Base-by-base conservation (phyloP, 2,888 invertebrate genomes). In the Phorcus lineatus region DNA sequence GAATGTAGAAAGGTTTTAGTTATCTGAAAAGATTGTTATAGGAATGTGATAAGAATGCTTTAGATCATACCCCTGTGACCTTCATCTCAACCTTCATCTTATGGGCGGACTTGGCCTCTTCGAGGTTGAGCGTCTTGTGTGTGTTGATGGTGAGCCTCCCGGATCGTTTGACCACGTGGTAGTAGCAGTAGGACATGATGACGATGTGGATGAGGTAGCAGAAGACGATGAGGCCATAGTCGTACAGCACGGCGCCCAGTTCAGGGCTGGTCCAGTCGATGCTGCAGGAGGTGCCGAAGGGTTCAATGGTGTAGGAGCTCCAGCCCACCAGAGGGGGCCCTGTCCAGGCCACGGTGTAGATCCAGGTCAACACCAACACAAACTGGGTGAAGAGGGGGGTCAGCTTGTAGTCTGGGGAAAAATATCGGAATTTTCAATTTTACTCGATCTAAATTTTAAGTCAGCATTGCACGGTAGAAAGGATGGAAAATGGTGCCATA, bases 201-300 rank as follows among this genome's bases (percentile, higher is more conserved):
- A 54, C 75, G 11, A 86, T 70, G 57, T 85, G 85, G 17, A 82
- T 0, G 11, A 80, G 6, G 79, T 81, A 86, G 77, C 84, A 84
- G 22, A 83, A 70, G 22, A 85, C 28, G 36, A 80, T 55, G 57
- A 84, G 82, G 11, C 79, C n/a, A 19, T 82, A 77, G 77, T 82
- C 82, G 81, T 86, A 87, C 47, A 84, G 74, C 36, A 82, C 67
- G 75, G 79, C 84, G n/a, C 74, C n/a, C 17, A 79, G 74, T 0
- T 62, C 57, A 0, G 74, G 55, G 67, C 81, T 81, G 2, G 75
- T 74, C 87, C 87, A 87, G 82, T 85, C 82, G n/a, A 85, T 81
- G 28, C 81, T 84, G 78, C 87, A 87, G 40, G 87, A 84, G 11
- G 85, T 86, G 17, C 85, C 83, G 74, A 85, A 87, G 0, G 85